Conservation (phyloP, 2,797 vertebrate species). For the Champsocephalus esox region DNA sequence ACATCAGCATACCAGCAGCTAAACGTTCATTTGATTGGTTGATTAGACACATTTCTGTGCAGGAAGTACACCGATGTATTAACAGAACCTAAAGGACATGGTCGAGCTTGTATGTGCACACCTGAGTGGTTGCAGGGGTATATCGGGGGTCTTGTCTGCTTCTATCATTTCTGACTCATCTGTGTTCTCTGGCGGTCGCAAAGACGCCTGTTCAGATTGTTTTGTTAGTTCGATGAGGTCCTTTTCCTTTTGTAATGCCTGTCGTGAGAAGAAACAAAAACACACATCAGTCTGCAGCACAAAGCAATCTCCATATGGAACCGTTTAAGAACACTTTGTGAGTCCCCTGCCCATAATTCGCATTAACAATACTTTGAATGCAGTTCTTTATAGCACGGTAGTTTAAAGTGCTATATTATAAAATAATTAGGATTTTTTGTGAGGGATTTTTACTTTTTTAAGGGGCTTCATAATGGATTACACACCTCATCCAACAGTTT, state of each 20-base stretch:
- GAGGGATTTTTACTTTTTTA: background rate
- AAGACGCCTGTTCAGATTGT: slow-evolving; percentile 28
- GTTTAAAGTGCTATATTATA: too few relatives aligned
- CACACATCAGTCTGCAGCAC: background rate
- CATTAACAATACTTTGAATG: too few relatives aligned
- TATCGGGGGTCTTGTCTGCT: background rate
- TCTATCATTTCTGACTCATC: slow-evolving; percentile 19
- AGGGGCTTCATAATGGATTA: background rate
- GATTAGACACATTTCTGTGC: background rate
- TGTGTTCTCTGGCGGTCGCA: background rate
- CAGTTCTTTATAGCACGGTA: too few relatives aligned
- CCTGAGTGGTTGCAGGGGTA: slow-evolving; percentile 49
- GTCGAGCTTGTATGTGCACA: slow-evolving; percentile 7
- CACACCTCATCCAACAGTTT: slow-evolving; percentile 90
- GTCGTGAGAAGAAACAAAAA: slow-evolving; percentile 5
- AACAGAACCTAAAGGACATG: background rate
- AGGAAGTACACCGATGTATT: background rate
- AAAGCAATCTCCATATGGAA: background rate
- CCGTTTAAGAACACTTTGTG: background rate
- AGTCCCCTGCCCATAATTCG: too few relatives aligned
- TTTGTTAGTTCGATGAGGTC: slow-evolving; percentile 26
- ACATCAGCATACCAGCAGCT: background rate
- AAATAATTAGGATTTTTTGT: background rate
- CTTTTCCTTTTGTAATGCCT: slow-evolving; percentile 51
- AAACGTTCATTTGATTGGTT: background rate